Percentiles rank a stretch among this genome's conserved stretches.
Evolutionary conservation across 2,113 vertebrate genomes (phyloP).

Genomic region (Serinus canaria): DNA sequence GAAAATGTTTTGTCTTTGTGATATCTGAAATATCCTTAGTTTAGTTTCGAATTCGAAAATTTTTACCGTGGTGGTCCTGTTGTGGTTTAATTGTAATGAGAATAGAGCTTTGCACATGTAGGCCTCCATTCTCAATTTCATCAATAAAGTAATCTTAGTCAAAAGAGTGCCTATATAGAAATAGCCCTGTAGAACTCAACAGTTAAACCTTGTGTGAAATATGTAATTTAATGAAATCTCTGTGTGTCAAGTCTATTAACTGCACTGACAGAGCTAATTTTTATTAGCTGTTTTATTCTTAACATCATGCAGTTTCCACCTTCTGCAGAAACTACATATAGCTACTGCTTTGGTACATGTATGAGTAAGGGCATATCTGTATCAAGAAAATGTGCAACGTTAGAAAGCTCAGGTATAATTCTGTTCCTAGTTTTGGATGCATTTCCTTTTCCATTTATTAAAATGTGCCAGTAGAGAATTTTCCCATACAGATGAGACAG

Average conservation of each 20-base stretch:
- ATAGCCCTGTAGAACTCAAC: background rate
- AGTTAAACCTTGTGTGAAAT: background rate
- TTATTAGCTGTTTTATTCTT: background rate
- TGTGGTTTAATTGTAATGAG: background rate
- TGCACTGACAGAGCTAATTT: background rate
- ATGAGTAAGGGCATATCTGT: background rate
- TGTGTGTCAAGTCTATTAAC: background rate
- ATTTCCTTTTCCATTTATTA: background rate
- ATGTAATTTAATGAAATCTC: background rate
- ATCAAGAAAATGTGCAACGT: rapidly evolving
- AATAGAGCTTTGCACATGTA: background rate
- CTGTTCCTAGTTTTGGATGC: background rate
- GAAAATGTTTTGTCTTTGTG: background rate
- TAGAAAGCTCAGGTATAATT: background rate
- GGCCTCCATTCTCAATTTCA: slow-evolving; percentile 13
- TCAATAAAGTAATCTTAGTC: background rate
- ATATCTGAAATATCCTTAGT: background rate
- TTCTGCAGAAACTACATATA: background rate
- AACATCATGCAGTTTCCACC: background rate
- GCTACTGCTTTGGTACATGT: background rate
- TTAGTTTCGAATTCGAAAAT: background rate
- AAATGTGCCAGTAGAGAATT: background rate
- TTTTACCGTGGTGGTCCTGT: background rate
- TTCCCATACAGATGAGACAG: background rate
- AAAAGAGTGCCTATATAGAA: background rate